Evolutionary conservation across 2,797 vertebrate species (phyloP), one percentile per base, ranked within the genome.

Genomic region (Poliocrania exsul): DNA sequence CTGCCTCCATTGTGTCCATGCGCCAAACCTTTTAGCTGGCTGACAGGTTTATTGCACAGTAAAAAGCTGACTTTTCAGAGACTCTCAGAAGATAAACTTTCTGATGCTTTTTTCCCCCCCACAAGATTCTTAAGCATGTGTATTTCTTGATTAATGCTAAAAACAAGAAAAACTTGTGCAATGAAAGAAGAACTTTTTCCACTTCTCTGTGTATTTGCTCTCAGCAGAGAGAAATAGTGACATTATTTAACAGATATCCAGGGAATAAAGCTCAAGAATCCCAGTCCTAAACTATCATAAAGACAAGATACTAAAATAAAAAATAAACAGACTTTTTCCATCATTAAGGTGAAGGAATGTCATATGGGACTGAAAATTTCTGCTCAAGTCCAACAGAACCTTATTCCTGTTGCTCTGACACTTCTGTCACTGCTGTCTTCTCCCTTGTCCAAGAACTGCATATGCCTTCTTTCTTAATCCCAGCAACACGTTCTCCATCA

Each of bases 81-180:
- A n/a, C 4, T 60, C 47, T 28, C 25, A 31, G 58, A 79, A 88
- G 54, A 74, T 19, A 90, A 65, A 65, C 23, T 37, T 71, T 23
- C 25, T 53, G 18, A 23, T 5, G 10, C 8, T 13, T 38, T n/a
- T 35, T n/a, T 10, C 3, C 2, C 1, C 2, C 8, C 2, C 1
- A 1, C 2, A 5, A n/a, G 70, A 67, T 31, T 58, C 49, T 92
- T 77, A 82, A 46, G 37, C 3, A 33, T 50, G 14, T 23, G 8
- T 51, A 5, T 31, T 81, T 88, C 54, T 84, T 72, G 31, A 75
- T 44, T 72, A 80, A 81, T 28, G 84, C 5, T 23, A 62, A 72
- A 82, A 6, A 21, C 31, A 71, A 49, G 14, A 86, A 81, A 33
- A 29, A 12, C 15, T 71, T n/a, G 11, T 37, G 47, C 19, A 86